Conservation (phyloP, 64 coral and sea anemone species). For the Stichodactyla helianthus region DNA sequence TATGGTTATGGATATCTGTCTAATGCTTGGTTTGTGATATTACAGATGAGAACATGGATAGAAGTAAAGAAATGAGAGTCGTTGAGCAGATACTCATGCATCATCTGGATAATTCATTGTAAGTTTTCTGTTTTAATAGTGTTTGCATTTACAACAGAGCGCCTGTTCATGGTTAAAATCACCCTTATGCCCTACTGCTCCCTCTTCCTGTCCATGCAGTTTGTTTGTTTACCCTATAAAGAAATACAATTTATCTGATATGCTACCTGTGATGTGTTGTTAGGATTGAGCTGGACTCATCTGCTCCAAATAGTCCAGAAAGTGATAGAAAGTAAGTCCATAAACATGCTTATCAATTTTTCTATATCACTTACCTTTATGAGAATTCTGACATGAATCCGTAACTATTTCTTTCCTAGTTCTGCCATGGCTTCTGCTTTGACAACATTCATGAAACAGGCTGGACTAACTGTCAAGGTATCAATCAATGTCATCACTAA, state of each 20-base stretch:
- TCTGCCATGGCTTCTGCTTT: conserved; percentile 80
- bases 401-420: conserved; percentile 11
- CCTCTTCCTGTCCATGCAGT: no score
- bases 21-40: neutral
- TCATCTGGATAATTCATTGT: conserved; percentile 84
- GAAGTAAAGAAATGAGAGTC: conserved; percentile 82
- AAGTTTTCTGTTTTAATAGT: conserved; percentile 19
- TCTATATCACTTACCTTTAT: no score
- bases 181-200: no score
- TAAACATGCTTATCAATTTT: no score
- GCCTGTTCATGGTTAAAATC: no score
- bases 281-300: conserved; percentile 74
- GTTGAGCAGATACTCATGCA: conserved; percentile 96
- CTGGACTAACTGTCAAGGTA: conserved; percentile 87
- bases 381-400: neutral
- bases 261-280: conserved; percentile 7
- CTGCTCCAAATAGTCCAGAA: conserved; percentile 37
- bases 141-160: no score
- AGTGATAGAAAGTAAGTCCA: conserved; percentile 67
- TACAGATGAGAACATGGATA: conserved; percentile 98
- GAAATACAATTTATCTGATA: no score
- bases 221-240: no score
- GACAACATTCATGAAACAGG: conserved; percentile 96
- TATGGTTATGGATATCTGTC: neutral
- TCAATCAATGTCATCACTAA: neutral